These are phyloP conservation scores for Anoplophora glabripennis DNA, from an alignment of 1,140 invertebrate genomes.

Conservation along the genomic window DNA sequence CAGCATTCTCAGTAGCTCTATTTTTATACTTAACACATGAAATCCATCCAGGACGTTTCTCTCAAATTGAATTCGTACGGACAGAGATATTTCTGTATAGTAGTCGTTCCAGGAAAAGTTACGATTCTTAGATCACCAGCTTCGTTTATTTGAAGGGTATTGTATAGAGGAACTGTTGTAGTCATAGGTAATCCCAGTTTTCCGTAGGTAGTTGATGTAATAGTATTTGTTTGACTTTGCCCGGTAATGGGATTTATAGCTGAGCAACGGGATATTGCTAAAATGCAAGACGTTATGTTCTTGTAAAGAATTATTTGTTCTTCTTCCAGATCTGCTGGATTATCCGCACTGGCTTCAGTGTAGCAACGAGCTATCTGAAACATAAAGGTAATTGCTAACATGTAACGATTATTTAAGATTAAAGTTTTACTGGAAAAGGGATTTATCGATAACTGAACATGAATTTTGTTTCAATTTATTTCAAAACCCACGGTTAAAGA, in stretches of 20 bases:
- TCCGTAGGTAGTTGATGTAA: constrained; percentile 33
- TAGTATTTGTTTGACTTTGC: constrained; percentile 54
- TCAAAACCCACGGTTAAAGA: too few species aligned
- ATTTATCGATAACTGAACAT: too few species aligned
- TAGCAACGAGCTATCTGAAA: constrained; percentile 54
- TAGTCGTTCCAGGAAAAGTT: constrained; percentile 48
- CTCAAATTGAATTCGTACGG: constrained; percentile 37
- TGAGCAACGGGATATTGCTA: constrained; percentile 55
- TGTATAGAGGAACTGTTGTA: constrained; percentile 45
- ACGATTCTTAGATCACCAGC: constrained; percentile 53
- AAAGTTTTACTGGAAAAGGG: not conserved
- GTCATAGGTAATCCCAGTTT: constrained; percentile 25
- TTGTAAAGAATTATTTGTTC: constrained; percentile 55
- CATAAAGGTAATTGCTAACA: not conserved
- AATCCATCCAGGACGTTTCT: constrained; percentile 42
- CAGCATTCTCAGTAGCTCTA: not conserved
- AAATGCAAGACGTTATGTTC: constrained; percentile 57
- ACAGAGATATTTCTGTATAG: constrained; percentile 42
- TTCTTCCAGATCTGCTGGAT: constrained; percentile 51
- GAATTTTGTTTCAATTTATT: not conserved
- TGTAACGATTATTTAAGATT: not conserved
- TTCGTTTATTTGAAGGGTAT: constrained; percentile 54
- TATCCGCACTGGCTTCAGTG: constrained; percentile 50
- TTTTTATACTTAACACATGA: constrained; percentile 26
- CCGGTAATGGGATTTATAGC: constrained; percentile 57